phyloP scores from a whole-genome alignment of 2,797 vertebrate species.

The Phrynocephalus guinanensis region DNA sequence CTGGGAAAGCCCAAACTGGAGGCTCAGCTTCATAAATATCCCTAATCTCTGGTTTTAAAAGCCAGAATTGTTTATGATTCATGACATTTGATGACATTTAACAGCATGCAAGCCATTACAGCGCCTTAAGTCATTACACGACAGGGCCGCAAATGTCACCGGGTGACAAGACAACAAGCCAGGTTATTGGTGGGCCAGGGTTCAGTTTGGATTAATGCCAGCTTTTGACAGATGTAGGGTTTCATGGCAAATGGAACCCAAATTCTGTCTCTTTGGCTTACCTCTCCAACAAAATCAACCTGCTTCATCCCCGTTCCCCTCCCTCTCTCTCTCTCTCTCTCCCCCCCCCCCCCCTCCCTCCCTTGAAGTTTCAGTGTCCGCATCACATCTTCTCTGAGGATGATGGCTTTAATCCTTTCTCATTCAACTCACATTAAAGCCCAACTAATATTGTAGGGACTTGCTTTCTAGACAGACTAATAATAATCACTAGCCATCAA shows the following conservation, averaged over 20 bases:
- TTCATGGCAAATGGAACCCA: slow-evolving; percentile 47
- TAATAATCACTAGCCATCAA: too few relatives aligned
- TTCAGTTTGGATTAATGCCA: slow-evolving; percentile 63
- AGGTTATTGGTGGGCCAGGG: slow-evolving; percentile 64
- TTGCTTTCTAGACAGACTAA: background rate
- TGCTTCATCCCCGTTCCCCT: slow-evolving; percentile 15
- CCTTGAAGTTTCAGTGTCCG: too few relatives aligned
- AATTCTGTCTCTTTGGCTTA: slow-evolving; percentile 62
- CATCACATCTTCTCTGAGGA: too few relatives aligned
- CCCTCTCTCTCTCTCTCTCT: background rate
- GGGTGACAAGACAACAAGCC: slow-evolving; percentile 64
- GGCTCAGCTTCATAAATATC: slow-evolving; percentile 72
- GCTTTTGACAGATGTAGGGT: slow-evolving; percentile 53
- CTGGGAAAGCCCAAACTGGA: slow-evolving; percentile 68
- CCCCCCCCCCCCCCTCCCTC: slow-evolving; percentile 1
- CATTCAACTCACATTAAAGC: background rate
- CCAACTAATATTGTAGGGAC: background rate
- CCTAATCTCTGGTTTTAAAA: slow-evolving; percentile 69
- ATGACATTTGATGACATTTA: slow-evolving; percentile 71
- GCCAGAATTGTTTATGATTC: slow-evolving; percentile 72
- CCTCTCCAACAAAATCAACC: slow-evolving; percentile 57
- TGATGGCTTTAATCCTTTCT: background rate
- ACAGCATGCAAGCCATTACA: slow-evolving; percentile 66
- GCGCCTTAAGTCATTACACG: slow-evolving; percentile 67
- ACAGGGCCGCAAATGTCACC: slow-evolving; percentile 67